Evolutionary conservation across 2,888 invertebrate species (phyloP), one percentile per base, ranked within the genome.

Genomic region (Iphiclides podalirius): DNA sequence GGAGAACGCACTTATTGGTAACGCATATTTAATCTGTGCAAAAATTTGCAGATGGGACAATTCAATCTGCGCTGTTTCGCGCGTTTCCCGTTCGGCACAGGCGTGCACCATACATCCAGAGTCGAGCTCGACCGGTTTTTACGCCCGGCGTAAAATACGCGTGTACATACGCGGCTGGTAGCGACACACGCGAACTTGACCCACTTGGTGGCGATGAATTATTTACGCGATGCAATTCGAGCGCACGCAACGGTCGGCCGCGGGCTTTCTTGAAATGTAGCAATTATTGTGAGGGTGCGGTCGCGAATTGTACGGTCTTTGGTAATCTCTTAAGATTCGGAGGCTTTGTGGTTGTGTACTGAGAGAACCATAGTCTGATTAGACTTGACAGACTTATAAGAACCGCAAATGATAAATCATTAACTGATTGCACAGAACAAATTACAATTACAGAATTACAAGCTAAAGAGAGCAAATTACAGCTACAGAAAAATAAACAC

Each of bases 121-220:
- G 49, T 49, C 49, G 35, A 13, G 44, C 44, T 20, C n/a, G 44
- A 39, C 49, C 44, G 35, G 49, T 49, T 49, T 49, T 47, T 49
- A 39, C 39, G 11, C 11, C n/a, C 17, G 33, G 34, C 7, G 28
- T 28, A 41, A 28, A 36, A 36, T 35, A 47, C n/a, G n/a, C n/a
- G n/a, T n/a, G n/a, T n/a, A n/a, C n/a, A n/a, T n/a, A 14, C 43
- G 43, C 34, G 50, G 47, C 52, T 48, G 20, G 36, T 33, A 46
- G n/a, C 59, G 52, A 58, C 54, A 58, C 70, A 72, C 71, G 66
- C 75, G 73, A 75, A 78, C 81, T 83, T 83, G 83, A 80, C 83
- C 82, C 57, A 80, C 61, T 74, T 77, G 55, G 52, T 52, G 64
- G 55, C 64, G 64, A 78, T 77, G 70, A 75, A 75, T 80, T 75